Conservation (phyloP, 2,797 vertebrate species). For the Erethizon dorsatum region DNA sequence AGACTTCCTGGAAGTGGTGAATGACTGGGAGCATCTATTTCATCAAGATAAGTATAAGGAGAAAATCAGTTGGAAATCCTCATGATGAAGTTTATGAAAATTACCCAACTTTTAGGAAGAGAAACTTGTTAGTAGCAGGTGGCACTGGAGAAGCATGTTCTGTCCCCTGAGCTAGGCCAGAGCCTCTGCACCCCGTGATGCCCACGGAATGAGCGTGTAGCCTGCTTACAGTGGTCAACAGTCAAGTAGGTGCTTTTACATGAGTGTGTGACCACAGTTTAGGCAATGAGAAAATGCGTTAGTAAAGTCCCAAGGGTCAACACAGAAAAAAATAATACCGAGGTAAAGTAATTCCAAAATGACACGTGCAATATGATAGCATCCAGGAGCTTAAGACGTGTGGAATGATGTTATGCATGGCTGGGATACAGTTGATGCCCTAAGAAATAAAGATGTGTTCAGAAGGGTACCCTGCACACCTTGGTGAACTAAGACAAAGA, state of each 20-base stretch:
- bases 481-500: not conserved
- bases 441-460: not conserved
- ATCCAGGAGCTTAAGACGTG: not conserved
- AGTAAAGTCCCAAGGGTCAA: not conserved
- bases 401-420: not conserved
- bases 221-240: accelerated
- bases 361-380: not conserved
- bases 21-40: not conserved
- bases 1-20: not conserved
- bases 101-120: not conserved
- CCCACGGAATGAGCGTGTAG: accelerated
- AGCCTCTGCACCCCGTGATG: accelerated
- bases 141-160: not conserved
- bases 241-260: not conserved
- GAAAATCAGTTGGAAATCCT: not conserved
- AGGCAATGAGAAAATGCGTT: not conserved
- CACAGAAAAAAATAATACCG: not conserved
- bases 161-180: not conserved
- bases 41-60: not conserved
- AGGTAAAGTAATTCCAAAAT: not conserved
- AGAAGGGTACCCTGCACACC: not conserved
- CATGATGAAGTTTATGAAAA: not conserved
- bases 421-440: too few species aligned
- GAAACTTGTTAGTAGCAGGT: not conserved
- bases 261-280: not conserved